Base-by-base conservation (phyloP, 2,888 invertebrate genomes). In the Oxycera nigricornis region DNA sequence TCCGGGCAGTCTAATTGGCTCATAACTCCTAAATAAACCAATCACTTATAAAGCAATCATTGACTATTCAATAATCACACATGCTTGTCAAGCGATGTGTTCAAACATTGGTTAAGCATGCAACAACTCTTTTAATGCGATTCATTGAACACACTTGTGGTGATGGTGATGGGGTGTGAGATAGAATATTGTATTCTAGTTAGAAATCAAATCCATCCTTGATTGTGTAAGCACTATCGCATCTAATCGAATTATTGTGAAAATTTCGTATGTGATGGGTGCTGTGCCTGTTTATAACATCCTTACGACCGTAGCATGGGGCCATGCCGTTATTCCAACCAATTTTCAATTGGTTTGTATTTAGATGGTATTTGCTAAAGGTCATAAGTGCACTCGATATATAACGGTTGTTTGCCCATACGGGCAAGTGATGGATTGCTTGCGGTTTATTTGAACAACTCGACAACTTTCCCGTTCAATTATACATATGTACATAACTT, bases 391-490 rank as follows among this genome's bases (percentile, higher is more conserved):
- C 35, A 41, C 73, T 59, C 41, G 26, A 41, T 57, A 41, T 39
- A 73, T 59, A 46, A 73, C 39, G 68, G 68, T 59, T 73, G 73
- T 73, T 59, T 73, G 28, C 39, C 59, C 41, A 73, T 59, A 39
- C 26, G 73, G 61, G 59, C 73, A 57, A 73, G 61, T 73, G 73
- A 73, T 59, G 73, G 61, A 73, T 73, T 73, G 73, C 57, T 61
- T 61, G 73, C 14, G 73, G 72, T 73, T 59, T 73, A 59, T 73
- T 73, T 73, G 73, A 55, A 73, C 73, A 57, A 28, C 41, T 72
- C 72, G 17, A 57, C 57, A 57, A 65, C 41, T 65, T 65, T 35
- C 35, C 11, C 35, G 35, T 35, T 35, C 3, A 11, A 20, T 11
- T 11, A 6, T 46, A 11, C 46, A 46, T n/a, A 2, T 46, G n/a